Percentiles rank a stretch among this genome's conserved stretches.
phyloP scores from a whole-genome alignment of 2,888 invertebrate species.

The Agrilus mali region DNA sequence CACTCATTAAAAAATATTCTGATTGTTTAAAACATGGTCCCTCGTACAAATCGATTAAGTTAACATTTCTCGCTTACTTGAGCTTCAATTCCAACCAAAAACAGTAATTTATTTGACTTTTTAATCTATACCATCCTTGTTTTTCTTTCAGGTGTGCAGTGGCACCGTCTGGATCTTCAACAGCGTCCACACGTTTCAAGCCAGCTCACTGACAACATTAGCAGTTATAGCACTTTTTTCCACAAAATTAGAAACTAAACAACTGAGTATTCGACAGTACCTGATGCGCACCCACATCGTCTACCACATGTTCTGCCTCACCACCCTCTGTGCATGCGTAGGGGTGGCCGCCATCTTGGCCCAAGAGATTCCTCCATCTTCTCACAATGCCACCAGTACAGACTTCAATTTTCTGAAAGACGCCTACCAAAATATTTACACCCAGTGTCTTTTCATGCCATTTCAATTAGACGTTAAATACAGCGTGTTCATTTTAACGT shows the following conservation, averaged over 20 bases:
- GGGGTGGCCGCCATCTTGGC: conserved; percentile 41
- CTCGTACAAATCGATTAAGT: no score
- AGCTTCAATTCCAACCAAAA: no score
- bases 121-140: conserved; percentile 17
- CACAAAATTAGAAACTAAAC: conserved; percentile 26
- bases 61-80: no score
- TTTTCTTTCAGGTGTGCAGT: conserved; percentile 31
- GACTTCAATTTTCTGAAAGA: conserved; percentile 7
- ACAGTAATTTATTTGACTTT: no score
- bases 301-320: conserved; percentile 40
- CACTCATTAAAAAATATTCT: no score
- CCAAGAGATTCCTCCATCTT: conserved; percentile 16
- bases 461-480: conserved; percentile 36
- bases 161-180: conserved; percentile 37
- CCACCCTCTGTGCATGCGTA: conserved; percentile 38
- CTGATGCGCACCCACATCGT: conserved; percentile 33
- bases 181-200: conserved; percentile 39
- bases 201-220: conserved; percentile 37
- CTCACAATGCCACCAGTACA: conserved; percentile 13
- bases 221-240: conserved; percentile 37
- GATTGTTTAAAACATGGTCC: no score
- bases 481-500: conserved; percentile 37
- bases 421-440: conserved; percentile 1
- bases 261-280: conserved; percentile 27
- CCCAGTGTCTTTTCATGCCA: conserved; percentile 28